Conservation (phyloP, 2,113 vertebrate species). For the Campylomormyrus numenius region DNA sequence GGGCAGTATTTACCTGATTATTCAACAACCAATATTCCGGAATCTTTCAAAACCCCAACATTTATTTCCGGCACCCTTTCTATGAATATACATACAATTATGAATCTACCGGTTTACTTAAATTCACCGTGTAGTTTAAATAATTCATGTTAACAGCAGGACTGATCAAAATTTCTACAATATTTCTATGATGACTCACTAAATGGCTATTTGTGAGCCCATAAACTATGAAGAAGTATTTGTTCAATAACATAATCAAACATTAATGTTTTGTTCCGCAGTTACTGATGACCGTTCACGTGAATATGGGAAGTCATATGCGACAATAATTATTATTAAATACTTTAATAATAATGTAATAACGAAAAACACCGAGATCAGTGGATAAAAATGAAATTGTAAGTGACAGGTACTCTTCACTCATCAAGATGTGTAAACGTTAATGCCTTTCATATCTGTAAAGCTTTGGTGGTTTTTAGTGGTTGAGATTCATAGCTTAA, state of each 20-base stretch:
- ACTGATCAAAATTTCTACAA: neutral
- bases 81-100: neutral
- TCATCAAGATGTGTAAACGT: neutral
- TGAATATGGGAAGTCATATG: neutral
- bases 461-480: neutral
- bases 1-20: slow-evolving; percentile 11
- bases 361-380: neutral
- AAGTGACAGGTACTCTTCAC: neutral
- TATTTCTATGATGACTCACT: neutral
- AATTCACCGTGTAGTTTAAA: neutral
- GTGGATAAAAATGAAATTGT: neutral
- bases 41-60: neutral
- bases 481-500: neutral
- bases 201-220: neutral
- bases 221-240: neutral
- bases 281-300: neutral
- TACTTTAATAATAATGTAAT: neutral
- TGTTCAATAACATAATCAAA: neutral
- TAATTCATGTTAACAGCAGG: neutral
- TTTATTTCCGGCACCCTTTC: neutral
- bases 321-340: neutral
- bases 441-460: neutral
- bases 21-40: neutral
- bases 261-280: neutral
- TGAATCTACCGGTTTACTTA: neutral